Conservation (phyloP, 2,888 invertebrate genomes). For the Cenopis cana region DNA sequence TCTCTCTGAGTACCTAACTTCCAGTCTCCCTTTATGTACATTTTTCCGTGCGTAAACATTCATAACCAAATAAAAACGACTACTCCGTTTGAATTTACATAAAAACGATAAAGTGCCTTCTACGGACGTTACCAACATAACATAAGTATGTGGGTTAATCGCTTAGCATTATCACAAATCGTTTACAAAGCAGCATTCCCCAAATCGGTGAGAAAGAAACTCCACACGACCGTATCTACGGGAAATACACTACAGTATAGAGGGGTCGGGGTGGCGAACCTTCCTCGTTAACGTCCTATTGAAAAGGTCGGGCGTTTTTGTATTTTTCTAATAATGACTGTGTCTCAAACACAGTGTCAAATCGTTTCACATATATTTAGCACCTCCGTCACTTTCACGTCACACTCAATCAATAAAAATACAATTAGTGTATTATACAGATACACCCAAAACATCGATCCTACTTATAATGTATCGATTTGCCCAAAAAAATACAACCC, state of each 20-base stretch:
- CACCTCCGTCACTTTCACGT: background rate
- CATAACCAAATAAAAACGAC: too few relatives aligned
- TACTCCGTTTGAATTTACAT: too few relatives aligned
- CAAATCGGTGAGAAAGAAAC: constrained; percentile 14
- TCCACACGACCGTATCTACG: background rate
- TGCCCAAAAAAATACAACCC: too few relatives aligned
- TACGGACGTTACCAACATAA: background rate
- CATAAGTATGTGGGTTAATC: constrained; percentile 20
- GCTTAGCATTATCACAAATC: constrained; percentile 25
- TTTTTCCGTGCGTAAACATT: too few relatives aligned
- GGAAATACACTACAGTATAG: background rate
- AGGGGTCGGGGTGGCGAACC: constrained; percentile 9
- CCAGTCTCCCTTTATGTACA: too few relatives aligned
- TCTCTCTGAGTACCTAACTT: too few relatives aligned
- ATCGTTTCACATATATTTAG: background rate
- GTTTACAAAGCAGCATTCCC: constrained; percentile 25
- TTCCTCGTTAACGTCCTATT: constrained; percentile 9
- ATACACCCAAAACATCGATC: background rate
- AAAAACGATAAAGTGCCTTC: background rate
- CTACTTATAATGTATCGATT: too few relatives aligned
- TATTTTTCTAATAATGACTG: background rate
- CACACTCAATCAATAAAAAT: background rate
- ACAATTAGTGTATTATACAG: background rate
- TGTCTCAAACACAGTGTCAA: background rate
- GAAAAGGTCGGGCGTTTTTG: background rate